Evolutionary conservation across 1,140 invertebrate genomes (phyloP).

Genomic region (Adoxophyes honmai): DNA sequence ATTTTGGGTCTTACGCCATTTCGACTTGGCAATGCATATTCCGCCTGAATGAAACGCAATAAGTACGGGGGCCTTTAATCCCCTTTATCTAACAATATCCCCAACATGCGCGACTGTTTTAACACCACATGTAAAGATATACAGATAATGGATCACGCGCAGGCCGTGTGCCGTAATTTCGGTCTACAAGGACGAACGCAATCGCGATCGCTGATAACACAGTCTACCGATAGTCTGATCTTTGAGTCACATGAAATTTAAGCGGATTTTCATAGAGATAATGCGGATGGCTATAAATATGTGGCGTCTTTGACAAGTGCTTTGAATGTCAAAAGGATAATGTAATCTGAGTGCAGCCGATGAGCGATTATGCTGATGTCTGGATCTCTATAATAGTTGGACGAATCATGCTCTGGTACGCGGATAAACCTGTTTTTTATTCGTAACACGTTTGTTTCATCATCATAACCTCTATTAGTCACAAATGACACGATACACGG

Average conservation of each 20-base stretch:
- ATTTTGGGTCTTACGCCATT: too few relatives aligned
- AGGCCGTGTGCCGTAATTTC: conserved; percentile 22
- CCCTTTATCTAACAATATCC: not conserved
- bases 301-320: too few relatives aligned
- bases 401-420: not conserved
- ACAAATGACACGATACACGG: too few relatives aligned
- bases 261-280: too few relatives aligned
- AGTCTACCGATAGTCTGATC: conserved; percentile 3
- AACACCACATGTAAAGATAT: conserved; percentile 30
- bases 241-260: not conserved
- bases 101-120: conserved; percentile 11
- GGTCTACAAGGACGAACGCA: conserved; percentile 27
- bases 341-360: too few relatives aligned
- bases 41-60: not conserved
- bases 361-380: not conserved
- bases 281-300: too few relatives aligned
- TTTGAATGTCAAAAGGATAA: too few relatives aligned
- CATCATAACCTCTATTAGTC: too few relatives aligned
- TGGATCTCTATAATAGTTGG: too few relatives aligned
- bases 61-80: not conserved
- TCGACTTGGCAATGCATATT: too few relatives aligned
- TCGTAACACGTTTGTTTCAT: too few relatives aligned
- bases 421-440: too few relatives aligned
- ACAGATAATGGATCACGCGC: conserved; percentile 24
- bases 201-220: not conserved